phyloP scores from a whole-genome alignment of 2,888 invertebrate genomes.

The Ectobius pallidus region DNA sequence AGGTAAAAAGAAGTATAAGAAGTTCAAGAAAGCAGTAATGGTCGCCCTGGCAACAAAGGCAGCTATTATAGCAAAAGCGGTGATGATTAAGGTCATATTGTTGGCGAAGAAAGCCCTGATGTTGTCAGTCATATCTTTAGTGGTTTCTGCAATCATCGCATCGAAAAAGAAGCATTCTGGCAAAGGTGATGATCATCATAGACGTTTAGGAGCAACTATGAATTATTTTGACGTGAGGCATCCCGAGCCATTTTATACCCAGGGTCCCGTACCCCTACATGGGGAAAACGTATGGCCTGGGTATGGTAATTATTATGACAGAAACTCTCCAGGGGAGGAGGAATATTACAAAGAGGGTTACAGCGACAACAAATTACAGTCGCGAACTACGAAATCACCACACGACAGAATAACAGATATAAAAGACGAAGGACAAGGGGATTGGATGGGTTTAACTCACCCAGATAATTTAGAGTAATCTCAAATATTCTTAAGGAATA shows the following conservation, averaged over 20 bases:
- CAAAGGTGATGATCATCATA: not conserved
- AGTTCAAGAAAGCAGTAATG: not conserved
- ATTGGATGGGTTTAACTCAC: not conserved
- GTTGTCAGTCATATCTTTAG: conserved; percentile 64
- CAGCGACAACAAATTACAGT: not conserved
- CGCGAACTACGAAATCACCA: not conserved
- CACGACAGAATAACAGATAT: not conserved
- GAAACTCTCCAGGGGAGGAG: not conserved
- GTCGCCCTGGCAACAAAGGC: conserved; percentile 54
- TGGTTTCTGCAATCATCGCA: conserved; percentile 61
- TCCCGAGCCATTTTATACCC: not conserved
- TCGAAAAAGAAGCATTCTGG: conserved; percentile 47
- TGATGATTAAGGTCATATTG: conserved; percentile 63
- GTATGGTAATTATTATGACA: not conserved
- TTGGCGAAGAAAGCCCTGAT: conserved; percentile 69
- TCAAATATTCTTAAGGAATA: not conserved
- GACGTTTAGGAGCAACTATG: not conserved
- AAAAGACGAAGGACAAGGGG: not conserved
- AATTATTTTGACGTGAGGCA: not conserved
- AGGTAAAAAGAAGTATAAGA: not conserved
- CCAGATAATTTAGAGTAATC: not conserved
- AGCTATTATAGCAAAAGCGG: conserved; percentile 42
- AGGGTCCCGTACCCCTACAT: not conserved
- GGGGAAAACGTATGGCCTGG: not conserved
- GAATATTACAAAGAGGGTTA: not conserved